Conservation (phyloP, 23 tunicate genomes). For the Halocynthia aurantium region DNA sequence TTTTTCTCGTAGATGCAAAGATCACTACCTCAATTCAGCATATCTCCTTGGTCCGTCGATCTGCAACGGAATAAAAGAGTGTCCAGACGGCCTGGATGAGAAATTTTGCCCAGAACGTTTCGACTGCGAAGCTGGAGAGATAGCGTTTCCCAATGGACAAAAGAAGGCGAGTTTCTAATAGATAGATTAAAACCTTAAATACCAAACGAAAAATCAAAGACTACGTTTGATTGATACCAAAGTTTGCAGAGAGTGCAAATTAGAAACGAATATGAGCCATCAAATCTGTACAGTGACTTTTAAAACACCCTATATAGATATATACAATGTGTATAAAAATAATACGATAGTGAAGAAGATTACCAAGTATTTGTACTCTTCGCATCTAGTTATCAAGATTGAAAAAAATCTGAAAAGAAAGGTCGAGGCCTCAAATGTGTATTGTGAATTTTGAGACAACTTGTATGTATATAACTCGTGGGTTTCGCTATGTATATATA, state of each 20-base stretch:
- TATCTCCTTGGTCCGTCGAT: conserved; percentile 10
- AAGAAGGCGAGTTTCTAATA: neutral
- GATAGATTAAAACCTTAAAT: too few relatives aligned
- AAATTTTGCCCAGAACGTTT: conserved; percentile 13
- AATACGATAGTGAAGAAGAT: too few relatives aligned
- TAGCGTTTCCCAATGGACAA: conserved; percentile 1
- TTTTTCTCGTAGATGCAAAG: too few relatives aligned
- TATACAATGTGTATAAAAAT: too few relatives aligned
- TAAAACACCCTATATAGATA: too few relatives aligned
- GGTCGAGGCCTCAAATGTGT: neutral
- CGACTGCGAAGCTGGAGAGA: conserved; percentile 26
- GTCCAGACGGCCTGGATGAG: conserved; percentile 31
- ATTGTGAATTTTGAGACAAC: neutral
- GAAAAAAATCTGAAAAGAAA: neutral
- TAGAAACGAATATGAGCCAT: neutral
- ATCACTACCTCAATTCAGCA: neutral
- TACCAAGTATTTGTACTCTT: too few relatives aligned
- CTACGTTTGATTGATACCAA: neutral
- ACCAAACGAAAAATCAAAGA: too few relatives aligned
- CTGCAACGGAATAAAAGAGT: conserved; percentile 39
- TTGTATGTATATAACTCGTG: neutral
- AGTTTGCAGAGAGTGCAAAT: neutral
- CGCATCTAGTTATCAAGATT: too few relatives aligned
- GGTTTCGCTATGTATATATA: neutral
- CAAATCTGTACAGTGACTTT: too few relatives aligned